Evolutionary conservation across 2,797 vertebrate genomes (phyloP), one percentile per base, ranked within the genome.

Genomic region (Xiphophorus birchmanni): DNA sequence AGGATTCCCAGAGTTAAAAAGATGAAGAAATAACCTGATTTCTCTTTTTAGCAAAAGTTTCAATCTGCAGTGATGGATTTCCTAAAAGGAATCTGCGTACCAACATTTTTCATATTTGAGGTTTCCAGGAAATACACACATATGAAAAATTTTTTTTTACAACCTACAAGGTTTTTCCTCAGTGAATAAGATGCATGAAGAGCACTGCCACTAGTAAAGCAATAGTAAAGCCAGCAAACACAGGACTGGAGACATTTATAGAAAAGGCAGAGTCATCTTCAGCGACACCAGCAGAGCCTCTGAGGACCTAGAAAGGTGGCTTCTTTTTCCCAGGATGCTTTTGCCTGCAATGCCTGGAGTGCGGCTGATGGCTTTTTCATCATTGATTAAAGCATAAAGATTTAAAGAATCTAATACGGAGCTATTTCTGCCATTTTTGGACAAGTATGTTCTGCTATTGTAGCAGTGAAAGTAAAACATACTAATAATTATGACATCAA

Each of bases 1-100:
- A 73, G 89, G 80, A 83, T 80, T 90, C 75, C 79, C 4, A n/a
- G 69, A 80, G 10, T 79, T 80, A 81, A 44, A 86, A 58, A 48
- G 72, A 32, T 17, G 56, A 47, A 78, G 74, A 78, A 78, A 75
- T 65, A 78, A 78, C 42, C 69, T 45, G 12, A 18, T 63, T 58
- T 58, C 10, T 32, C 29, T 60, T 60, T 32, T 13, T 29, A 60
- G 12, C 5, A 5, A 60, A 32, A 60, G 29, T 17, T 29, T 60
- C 12, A 17, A 60, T 17, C 2, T 32, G 58, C 58, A 17, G 58
- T 32, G 29, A 29, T 3, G 4, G 29, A 6, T 32, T 60, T 29
- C 12, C 4, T 17, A 2, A 60, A 60, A 60, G 13, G 13, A 15
- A 60, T 32, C 29, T 2, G n/a, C 2, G n/a, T 32, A 2, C n/a